Evolutionary conservation across 2,113 vertebrate species (phyloP).

Genomic region (Orcinus orca): DNA sequence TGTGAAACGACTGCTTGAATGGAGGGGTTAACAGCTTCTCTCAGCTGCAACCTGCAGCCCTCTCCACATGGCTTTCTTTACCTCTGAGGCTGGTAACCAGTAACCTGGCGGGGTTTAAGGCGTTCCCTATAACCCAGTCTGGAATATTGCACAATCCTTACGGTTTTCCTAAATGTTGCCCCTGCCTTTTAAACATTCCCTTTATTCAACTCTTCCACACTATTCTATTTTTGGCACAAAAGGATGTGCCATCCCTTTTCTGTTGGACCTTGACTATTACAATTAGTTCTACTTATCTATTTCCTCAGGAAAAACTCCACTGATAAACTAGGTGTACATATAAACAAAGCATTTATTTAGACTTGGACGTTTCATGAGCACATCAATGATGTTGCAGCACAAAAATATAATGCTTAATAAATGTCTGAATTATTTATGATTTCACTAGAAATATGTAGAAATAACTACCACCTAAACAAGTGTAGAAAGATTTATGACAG

Average conservation of each 20-base stretch:
- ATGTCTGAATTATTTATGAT: not conserved
- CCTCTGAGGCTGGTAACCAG: not conserved
- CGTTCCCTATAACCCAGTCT: not conserved
- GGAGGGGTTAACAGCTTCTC: not conserved
- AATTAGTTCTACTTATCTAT: not conserved
- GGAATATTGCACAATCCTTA: not conserved
- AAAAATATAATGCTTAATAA: not conserved
- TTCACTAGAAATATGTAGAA: not conserved
- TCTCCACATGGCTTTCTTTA: not conserved
- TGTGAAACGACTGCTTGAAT: not conserved
- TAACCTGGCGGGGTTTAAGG: not conserved
- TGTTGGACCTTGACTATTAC: not conserved
- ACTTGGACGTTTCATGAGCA: not conserved
- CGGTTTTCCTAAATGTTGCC: not conserved
- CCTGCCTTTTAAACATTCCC: not conserved
- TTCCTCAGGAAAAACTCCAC: not conserved
- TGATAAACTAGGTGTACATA: not conserved
- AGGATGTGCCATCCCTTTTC: not conserved
- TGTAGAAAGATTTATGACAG: constrained; percentile 14
- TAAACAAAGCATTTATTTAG: not conserved
- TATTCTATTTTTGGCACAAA: not conserved
- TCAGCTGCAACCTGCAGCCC: not conserved
- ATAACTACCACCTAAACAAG: not conserved
- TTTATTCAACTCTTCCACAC: not conserved
- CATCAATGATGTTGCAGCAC: not conserved